Base-by-base conservation (phyloP, 2,888 invertebrate genomes). In the Eristalis arbustorum region DNA sequence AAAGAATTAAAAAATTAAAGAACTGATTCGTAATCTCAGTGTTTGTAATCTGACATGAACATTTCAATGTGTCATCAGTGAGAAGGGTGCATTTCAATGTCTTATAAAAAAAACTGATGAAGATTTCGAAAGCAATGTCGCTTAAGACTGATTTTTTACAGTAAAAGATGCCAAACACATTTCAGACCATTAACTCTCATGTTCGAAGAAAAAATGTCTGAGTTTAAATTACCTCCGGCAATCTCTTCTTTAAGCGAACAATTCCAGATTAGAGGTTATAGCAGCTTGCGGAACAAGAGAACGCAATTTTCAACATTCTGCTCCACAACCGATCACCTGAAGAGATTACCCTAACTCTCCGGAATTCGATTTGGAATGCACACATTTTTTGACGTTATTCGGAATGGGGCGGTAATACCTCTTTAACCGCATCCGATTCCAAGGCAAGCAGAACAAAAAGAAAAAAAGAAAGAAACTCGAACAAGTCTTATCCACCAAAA, bases 401-500 rank as follows among this genome's bases (percentile, higher is more conserved):
- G 18, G 40, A 59, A 63, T 72, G 31, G 25, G 22, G 49, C 25
- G 23, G 62, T 62, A 62, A 56, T 40, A 42, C 40, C 61, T 40
- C 42, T 18, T 67, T 56, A 49, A 59, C 61, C 66, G 31, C 66
- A 71, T 61, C 56, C 56, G 8, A 73, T 34, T 37, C 18, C 18
- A 14, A 34, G 56, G 40, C 3, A 69, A 18, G 28, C 31, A 57
- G 62, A 23, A 61, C 14, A 22, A 31, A 31, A 68, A 31, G 42
- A 68, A 23, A 42, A 34, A 28, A 34, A 49, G 34, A 68, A 67
- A 28, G 37, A 64, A n/a, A 71, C 8, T 13, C 22, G 67, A 64
- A 82, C 85, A 82, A 77, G 66, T 81, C 71, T 85, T 85, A 85
- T 85, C 85, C 85, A 81, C 81, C 81, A 59, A 78, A 75, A 83